Conservation (phyloP, 2,797 vertebrate genomes). For the Manis crassicaudata region DNA sequence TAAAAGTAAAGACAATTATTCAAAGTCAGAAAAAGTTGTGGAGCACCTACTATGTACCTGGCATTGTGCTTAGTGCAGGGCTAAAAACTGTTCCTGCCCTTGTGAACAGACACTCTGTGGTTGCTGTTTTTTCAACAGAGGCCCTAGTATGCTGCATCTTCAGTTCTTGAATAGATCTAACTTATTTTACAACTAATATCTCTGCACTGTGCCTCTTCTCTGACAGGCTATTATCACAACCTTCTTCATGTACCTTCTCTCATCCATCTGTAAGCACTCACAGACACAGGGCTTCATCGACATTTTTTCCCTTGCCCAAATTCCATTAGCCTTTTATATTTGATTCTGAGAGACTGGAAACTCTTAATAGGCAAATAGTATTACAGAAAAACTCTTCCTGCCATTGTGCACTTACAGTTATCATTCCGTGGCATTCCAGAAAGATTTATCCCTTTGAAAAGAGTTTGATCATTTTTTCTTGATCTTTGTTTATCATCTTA, state of each 20-base stretch:
- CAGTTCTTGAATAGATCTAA: neutral
- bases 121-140: neutral
- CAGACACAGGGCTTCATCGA: conserved; percentile 17
- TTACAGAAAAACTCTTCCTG: conserved; percentile 22
- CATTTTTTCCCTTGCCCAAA: conserved; percentile 54
- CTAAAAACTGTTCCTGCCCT: neutral
- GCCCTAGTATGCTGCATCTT: neutral
- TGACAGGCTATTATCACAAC: neutral
- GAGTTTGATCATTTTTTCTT: neutral
- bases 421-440: conserved; percentile 44
- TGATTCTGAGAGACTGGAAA: conserved; percentile 47
- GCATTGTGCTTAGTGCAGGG: neutral
- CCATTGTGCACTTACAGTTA: conserved; percentile 22
- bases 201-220: neutral
- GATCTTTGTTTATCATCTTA: conserved; percentile 26
- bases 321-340: conserved; percentile 66
- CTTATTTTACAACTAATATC: neutral
- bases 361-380: conserved; percentile 10
- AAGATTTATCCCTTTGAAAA: conserved; percentile 21
- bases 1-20: conserved; percentile 12
- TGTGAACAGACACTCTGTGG: neutral
- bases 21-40: neutral
- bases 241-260: neutral
- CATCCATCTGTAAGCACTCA: conserved; percentile 26
- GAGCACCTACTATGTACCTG: neutral